A percentile compares a stretch with the other conserved stretches of the same genome.
Conservation (phyloP, 2,797 vertebrate genomes). For the Ataeniobius toweri region DNA sequence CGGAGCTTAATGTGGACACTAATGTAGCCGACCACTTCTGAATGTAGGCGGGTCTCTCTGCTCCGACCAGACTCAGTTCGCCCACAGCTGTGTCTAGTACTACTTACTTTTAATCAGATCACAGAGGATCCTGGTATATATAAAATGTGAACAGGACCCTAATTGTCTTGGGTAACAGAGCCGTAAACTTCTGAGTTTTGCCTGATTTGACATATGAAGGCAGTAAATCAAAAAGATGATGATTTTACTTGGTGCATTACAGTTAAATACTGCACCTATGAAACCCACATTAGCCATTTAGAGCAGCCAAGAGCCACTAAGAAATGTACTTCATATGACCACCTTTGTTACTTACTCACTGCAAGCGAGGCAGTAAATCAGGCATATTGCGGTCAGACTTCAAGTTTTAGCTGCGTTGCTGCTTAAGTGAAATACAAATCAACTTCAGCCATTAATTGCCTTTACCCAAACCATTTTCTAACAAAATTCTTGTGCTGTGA, state of each 20-base stretch:
- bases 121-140: neutral
- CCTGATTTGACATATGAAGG: constrained; percentile 39
- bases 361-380: constrained; percentile 59
- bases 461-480: constrained; percentile 51
- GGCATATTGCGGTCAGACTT: constrained; percentile 48
- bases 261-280: constrained; percentile 60
- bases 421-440: constrained; percentile 56
- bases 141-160: neutral
- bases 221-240: constrained; percentile 52
- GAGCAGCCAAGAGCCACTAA: constrained; percentile 50
- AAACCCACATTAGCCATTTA: constrained; percentile 48
- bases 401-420: constrained; percentile 37
- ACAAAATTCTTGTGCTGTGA: constrained; percentile 40
- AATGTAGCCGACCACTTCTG: neutral
- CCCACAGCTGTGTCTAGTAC: neutral
- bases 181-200: constrained; percentile 24
- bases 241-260: constrained; percentile 42
- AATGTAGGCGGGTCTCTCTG: neutral
- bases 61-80: neutral
- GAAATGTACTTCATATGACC: constrained; percentile 47
- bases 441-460: constrained; percentile 52
- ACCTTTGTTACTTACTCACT: constrained; percentile 48
- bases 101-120: neutral
- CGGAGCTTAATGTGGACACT: neutral
- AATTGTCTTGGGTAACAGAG: neutral